These are phyloP conservation scores for Callorhinus ursinus DNA, from an alignment of 2,113 vertebrate genomes.

Conservation along the genomic window DNA sequence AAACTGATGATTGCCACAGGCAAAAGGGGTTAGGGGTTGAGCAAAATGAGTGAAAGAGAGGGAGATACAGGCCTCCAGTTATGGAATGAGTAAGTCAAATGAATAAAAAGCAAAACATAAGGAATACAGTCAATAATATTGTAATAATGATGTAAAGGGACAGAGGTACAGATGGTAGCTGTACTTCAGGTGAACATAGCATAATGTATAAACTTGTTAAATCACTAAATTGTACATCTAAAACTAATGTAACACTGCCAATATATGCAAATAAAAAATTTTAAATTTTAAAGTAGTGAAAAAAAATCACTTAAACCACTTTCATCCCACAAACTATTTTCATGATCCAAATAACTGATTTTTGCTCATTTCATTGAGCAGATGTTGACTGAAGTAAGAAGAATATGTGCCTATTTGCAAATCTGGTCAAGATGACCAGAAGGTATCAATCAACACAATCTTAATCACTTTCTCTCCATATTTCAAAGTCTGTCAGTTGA, in stretches of 20 bases:
- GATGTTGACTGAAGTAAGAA: constrained; percentile 42
- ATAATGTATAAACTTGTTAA: neutral
- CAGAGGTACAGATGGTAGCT: neutral
- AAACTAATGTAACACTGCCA: neutral
- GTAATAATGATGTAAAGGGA: neutral
- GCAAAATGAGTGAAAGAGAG: neutral
- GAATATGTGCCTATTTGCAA: constrained; percentile 4
- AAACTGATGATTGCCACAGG: neutral
- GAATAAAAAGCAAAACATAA: neutral
- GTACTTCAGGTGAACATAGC: neutral
- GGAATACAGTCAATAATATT: neutral
- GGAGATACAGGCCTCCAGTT: neutral
- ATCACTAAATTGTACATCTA: neutral
- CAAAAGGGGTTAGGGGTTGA: neutral
- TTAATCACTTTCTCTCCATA: neutral
- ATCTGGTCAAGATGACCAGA: neutral
- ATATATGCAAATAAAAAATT: neutral
- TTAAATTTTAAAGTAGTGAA: neutral
- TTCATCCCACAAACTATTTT: neutral
- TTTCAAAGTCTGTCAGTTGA: neutral
- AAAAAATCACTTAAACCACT: neutral
- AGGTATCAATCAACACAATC: neutral
- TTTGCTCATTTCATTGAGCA: constrained; percentile 48
- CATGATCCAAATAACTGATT: neutral
- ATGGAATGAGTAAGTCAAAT: neutral